A percentile compares a stretch with the other conserved stretches of the same genome.
Conservation (phyloP, 2,113 vertebrate genomes). For the Antechinus flavipes region DNA sequence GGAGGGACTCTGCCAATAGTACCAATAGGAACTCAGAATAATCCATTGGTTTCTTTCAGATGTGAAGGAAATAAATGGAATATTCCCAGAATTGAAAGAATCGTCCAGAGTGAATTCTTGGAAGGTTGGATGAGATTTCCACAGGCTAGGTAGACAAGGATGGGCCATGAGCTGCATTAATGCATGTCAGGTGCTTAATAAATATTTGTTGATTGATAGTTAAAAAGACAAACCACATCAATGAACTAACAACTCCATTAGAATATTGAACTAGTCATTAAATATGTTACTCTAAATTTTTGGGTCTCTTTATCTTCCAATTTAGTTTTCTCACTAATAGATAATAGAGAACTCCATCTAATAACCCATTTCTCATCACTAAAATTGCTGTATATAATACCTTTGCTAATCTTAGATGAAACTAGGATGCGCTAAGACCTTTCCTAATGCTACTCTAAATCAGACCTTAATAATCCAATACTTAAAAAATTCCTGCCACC, state of each 20-base stretch:
- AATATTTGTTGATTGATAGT: neutral
- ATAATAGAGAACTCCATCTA: neutral
- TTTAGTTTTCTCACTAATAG: neutral
- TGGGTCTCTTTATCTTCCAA: neutral
- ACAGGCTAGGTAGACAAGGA: neutral
- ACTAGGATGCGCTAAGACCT: neutral
- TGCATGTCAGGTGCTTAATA: neutral
- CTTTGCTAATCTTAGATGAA: conserved; percentile 27
- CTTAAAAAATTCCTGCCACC: conserved; percentile 61
- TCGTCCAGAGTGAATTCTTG: neutral
- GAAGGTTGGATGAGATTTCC: neutral
- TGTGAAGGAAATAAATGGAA: neutral
- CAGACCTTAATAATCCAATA: conserved; percentile 16
- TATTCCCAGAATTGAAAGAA: neutral
- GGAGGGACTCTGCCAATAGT: neutral
- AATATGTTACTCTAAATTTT: neutral
- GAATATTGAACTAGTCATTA: neutral
- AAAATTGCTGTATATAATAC: neutral
- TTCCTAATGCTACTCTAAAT: conserved; percentile 3
- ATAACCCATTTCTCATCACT: neutral
- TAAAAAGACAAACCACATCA: neutral
- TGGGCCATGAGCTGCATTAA: neutral
- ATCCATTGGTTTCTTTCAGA: neutral
- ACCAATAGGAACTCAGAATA: neutral
- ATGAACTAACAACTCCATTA: neutral